Percentiles rank a stretch among this genome's conserved stretches.
phyloP scores from a whole-genome alignment of 2,113 vertebrate genomes.

The Eudorcas thomsonii region DNA sequence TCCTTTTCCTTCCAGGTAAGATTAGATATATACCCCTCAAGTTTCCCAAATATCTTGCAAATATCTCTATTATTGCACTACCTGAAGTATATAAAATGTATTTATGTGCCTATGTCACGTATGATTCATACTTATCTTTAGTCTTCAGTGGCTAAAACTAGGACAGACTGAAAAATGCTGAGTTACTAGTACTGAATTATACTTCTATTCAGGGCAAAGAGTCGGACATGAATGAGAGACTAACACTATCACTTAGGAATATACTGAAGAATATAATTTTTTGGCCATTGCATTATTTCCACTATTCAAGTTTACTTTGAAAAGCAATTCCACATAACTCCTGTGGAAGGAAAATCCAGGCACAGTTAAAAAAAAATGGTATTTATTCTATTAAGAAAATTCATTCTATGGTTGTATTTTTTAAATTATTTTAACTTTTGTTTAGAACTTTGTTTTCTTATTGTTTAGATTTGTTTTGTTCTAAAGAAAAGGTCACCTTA shows the following conservation, averaged over 20 bases:
- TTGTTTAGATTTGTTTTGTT: neutral
- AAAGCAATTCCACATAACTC: neutral
- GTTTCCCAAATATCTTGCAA: neutral
- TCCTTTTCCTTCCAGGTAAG: neutral
- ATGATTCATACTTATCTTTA: neutral
- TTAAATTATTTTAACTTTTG: neutral
- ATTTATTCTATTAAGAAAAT: neutral
- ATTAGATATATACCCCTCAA: neutral
- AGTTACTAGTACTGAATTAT: neutral
- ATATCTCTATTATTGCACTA: neutral
- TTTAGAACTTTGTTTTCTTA: neutral
- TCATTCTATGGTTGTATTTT: neutral
- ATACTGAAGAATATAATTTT: neutral
- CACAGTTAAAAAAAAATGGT: neutral
- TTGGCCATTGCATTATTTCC: neutral
- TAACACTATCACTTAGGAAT: neutral
- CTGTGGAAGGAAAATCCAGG: neutral
- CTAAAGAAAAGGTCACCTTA: neutral
- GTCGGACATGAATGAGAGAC: neutral
- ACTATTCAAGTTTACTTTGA: conserved; percentile 12
- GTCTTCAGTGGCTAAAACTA: neutral
- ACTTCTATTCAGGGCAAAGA: neutral
- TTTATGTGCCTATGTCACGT: neutral
- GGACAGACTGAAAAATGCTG: neutral
- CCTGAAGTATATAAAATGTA: neutral